Evolutionary conservation across 92 coral and sea anemone genomes (phyloP).

Genomic region (Epizoanthus illoricatus): DNA sequence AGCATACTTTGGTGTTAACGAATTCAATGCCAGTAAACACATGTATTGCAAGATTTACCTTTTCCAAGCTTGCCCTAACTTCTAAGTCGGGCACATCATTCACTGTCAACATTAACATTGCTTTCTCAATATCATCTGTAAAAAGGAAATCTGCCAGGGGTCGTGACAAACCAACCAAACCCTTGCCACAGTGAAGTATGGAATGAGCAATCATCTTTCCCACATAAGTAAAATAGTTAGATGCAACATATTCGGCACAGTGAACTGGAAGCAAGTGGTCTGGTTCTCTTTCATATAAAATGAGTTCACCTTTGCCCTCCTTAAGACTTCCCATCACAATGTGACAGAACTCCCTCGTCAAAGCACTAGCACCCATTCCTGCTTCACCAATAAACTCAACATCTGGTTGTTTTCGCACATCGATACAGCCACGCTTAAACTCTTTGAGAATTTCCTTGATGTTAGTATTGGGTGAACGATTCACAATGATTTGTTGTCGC

Average conservation of each 20-base stretch:
- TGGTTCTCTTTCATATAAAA: slow-evolving; percentile 12
- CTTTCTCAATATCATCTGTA: slow-evolving; percentile 27
- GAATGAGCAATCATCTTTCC: slow-evolving; percentile 29
- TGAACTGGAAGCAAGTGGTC: slow-evolving; percentile 29
- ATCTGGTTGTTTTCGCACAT: too few relatives aligned
- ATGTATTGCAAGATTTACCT: background rate
- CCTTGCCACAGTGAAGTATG: slow-evolving; percentile 20
- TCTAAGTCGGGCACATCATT: slow-evolving; percentile 26
- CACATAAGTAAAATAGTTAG: slow-evolving; percentile 30
- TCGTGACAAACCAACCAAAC: slow-evolving; percentile 18
- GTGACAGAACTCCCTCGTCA: too few relatives aligned
- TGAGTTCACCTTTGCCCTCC: too few relatives aligned
- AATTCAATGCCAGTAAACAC: too few relatives aligned
- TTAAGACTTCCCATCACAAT: too few relatives aligned
- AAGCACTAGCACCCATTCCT: too few relatives aligned
- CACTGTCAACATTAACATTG: slow-evolving; percentile 23
- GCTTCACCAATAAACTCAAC: too few relatives aligned
- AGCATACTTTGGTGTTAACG: too few relatives aligned
- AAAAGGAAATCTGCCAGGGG: slow-evolving; percentile 26
- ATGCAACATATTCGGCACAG: slow-evolving; percentile 30
- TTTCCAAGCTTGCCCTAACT: slow-evolving; percentile 26
- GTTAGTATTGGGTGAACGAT: slow-evolving; percentile 16
- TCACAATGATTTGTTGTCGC: slow-evolving; percentile 19
- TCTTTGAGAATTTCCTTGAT: slow-evolving; percentile 23
- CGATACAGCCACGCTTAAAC: too few relatives aligned